Base-by-base conservation (phyloP, 1,140 invertebrate species). In the Rhynchophorus ferrugineus region DNA sequence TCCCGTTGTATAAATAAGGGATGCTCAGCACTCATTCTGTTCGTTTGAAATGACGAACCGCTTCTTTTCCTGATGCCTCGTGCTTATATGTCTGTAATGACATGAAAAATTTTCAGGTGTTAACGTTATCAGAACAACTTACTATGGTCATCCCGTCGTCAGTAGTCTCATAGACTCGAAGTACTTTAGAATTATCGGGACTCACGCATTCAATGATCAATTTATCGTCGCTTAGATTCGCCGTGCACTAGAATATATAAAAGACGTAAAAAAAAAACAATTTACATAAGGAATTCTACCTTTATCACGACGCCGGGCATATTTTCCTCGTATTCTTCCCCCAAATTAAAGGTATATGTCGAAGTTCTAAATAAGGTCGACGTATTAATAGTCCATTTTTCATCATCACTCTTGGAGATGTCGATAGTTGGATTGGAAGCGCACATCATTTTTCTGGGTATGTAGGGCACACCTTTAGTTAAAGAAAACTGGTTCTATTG, bases 371-470 rank as follows among this genome's bases (percentile, higher is more conserved):
- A 44, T n/a, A 73, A 47, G 7, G 80, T 77, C 51, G 71, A 69
- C 36, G 71, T 77, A 57, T 74, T 77, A 19, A 81, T 74, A 0
- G 69, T 73, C 77, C 78, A 80, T 50, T 70, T 67, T 14, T 47
- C 59, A n/a, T 77, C 73, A 35, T 72, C 72, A 42, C 78, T 66
- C 29, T 73, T 61, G 7, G 65, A 64, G 37, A 83, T 77, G 67
- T 80, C 75, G 64, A 82, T 69, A 22, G 69, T 62, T 21, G 80
- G 79, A 55, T 72, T 77, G 36, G 78, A 73, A 61, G 76, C 65
- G 14, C 61, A 58, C 76, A 82, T 80, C 75, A 82, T 77, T 71
- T 81, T 80, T 54, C 79, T 69, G 2, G 73, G 73, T 59, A 82
- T 71, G 48, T 71, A 81, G 22, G 78, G 79, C 9, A 65, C 61